Percentiles rank a stretch among this genome's conserved stretches.
These are phyloP conservation scores for Panopea generosa DNA, from an alignment of 2,888 invertebrate species.

Conservation along the genomic window DNA sequence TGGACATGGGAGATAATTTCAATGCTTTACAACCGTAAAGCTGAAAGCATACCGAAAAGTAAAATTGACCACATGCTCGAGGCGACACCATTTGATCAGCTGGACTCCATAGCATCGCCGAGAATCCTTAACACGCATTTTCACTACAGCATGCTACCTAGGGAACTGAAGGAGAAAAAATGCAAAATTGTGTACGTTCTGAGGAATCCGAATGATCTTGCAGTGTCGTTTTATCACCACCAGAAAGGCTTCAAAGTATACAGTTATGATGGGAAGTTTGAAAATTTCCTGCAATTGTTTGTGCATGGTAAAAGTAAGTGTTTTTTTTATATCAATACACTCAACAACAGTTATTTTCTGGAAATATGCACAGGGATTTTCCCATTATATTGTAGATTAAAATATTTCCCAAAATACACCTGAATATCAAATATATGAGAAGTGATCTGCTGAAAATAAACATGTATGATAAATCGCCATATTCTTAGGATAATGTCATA, in stretches of 20 bases:
- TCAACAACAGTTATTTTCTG: no score
- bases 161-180: constrained; percentile 41
- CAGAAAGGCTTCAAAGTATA: constrained; percentile 14
- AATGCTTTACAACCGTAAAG: constrained; percentile 36
- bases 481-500: no score
- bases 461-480: no score
- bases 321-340: no score
- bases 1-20: constrained; percentile 57
- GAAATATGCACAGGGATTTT: no score
- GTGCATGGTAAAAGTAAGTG: constrained; percentile 55
- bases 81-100: constrained; percentile 27
- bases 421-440: no score
- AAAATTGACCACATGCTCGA: constrained; percentile 40
- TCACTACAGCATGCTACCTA: constrained; percentile 31
- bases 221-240: constrained; percentile 56
- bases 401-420: no score
- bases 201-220: constrained; percentile 58
- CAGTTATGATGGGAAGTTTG: constrained; percentile 51
- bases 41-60: constrained; percentile 16
- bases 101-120: constrained; percentile 34
- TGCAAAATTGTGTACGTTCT: constrained; percentile 44
- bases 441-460: no score
- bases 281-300: constrained; percentile 45
- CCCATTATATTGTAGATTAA: no score
- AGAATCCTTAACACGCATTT: constrained; percentile 48